Evolutionary conservation across 2,797 vertebrate species (phyloP), one percentile per base, ranked within the genome.

Genomic region (Melanotaenia boesemani): DNA sequence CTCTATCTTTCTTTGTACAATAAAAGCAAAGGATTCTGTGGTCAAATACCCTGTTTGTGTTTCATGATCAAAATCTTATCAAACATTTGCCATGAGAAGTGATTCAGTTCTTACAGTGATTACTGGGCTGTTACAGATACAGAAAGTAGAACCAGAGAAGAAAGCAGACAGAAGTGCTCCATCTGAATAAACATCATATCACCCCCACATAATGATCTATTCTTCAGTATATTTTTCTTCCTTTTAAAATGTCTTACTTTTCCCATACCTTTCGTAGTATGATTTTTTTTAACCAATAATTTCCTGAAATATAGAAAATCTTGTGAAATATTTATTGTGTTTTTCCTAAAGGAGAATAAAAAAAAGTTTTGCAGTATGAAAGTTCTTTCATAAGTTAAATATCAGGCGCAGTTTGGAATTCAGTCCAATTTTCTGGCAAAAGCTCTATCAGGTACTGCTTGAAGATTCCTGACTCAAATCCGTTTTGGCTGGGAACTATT

Each of bases 401-500:
- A 50, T 59, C 69, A 79, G 73, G 79, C 77, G 63, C 41, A 68
- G 68, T 84, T 66, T 74, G 77, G 71, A 84, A 81, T 88, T 91
- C 86, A 89, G 72, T 72, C 82, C 70, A 72, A 77, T 64, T 73
- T 82, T 89, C 87, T 89, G 81, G 79, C 74, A 79, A 76, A 77
- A 1, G n/a, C 84, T 85, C 44, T 74, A 81, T 80, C 88, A 91
- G 89, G 88, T 90, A 84, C 64, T 88, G 91, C 89, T 91, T 91
- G 86, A 91, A 63, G 78, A 74, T 80, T 80, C 61, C 88, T 89
- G 80, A 82, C 89, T 89, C 82, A 86, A 86, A 88, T 80, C 83
- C 74, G 70, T 72, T 84, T 80, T 79, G 80, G 62, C 84, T 92
- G 91, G 92, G 93, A 93, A 93, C 83, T 90, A 93, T 93, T 92